These are phyloP conservation scores for Dorcus parallelipipedus DNA, from an alignment of 2,888 invertebrate genomes.

Conservation along the genomic window DNA sequence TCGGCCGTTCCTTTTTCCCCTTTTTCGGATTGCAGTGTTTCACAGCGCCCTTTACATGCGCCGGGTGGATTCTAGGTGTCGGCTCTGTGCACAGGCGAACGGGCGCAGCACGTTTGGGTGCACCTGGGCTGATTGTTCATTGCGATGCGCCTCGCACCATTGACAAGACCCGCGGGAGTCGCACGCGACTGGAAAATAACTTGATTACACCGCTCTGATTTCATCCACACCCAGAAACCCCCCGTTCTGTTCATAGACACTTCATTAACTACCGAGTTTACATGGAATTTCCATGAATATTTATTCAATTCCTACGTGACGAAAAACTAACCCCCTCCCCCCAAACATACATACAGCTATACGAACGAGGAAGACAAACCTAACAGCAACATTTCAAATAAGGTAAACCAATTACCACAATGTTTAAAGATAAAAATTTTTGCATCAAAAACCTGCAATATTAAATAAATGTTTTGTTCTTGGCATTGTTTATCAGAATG, in stretches of 20 bases:
- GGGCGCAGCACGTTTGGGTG: slow-evolving; percentile 17
- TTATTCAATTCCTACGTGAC: no score
- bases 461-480: no score
- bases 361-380: no score
- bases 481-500: no score
- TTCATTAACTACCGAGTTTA: slow-evolving; percentile 1
- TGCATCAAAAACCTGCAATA: no score
- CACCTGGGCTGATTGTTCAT: slow-evolving; percentile 27
- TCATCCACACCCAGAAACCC: slow-evolving; percentile 18
- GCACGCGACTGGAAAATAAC: slow-evolving; percentile 28
- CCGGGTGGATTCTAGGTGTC: neutral
- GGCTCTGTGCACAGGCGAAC: slow-evolving; percentile 6
- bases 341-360: no score
- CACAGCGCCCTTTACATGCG: neutral
- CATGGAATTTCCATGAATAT: no score
- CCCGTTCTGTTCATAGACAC: slow-evolving; percentile 1
- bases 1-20: neutral
- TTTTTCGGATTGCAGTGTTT: neutral
- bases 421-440: no score
- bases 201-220: slow-evolving; percentile 28
- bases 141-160: slow-evolving; percentile 27
- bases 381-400: no score
- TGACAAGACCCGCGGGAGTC: slow-evolving; percentile 24
- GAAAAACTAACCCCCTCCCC: no score
- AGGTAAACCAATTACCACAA: no score